phyloP scores from a whole-genome alignment of 2,113 vertebrate species.

The Rhineura floridana region DNA sequence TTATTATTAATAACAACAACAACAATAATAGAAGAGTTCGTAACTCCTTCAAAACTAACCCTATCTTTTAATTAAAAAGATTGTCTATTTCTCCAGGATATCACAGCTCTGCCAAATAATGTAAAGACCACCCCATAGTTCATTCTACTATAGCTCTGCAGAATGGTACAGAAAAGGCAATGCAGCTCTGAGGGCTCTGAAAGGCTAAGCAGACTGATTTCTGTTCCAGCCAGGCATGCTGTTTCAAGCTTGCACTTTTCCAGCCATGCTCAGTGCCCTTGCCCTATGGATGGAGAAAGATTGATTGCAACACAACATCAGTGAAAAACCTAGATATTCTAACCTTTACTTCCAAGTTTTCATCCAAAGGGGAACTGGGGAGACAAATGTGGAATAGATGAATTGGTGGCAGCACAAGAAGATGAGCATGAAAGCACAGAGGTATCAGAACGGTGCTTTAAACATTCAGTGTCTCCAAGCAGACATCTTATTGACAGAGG shows the following conservation, averaged over 20 bases:
- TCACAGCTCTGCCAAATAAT: not conserved
- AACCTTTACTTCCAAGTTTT: not conserved
- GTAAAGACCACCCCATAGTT: not conserved
- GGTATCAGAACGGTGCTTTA: not conserved
- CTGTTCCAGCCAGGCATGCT: not conserved
- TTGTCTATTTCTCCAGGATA: not conserved
- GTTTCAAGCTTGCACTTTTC: not conserved
- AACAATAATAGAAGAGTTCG: too few species aligned
- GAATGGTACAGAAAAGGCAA: not conserved
- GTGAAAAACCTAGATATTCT: not conserved
- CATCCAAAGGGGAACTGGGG: not conserved
- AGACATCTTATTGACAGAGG: not conserved
- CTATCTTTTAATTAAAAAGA: not conserved
- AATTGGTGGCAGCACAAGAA: not conserved
- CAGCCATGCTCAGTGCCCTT: not conserved
- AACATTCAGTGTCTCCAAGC: not conserved
- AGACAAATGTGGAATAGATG: not conserved
- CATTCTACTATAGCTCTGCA: not conserved
- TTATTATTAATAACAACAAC: too few species aligned
- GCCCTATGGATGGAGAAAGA: not conserved
- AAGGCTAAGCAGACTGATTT: not conserved
- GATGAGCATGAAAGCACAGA: not conserved
- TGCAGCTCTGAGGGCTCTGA: not conserved
- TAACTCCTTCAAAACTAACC: too few species aligned
- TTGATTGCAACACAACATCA: not conserved